These are phyloP conservation scores for Fragum whitleyi DNA, from an alignment of 2,888 invertebrate species.

Conservation along the genomic window DNA sequence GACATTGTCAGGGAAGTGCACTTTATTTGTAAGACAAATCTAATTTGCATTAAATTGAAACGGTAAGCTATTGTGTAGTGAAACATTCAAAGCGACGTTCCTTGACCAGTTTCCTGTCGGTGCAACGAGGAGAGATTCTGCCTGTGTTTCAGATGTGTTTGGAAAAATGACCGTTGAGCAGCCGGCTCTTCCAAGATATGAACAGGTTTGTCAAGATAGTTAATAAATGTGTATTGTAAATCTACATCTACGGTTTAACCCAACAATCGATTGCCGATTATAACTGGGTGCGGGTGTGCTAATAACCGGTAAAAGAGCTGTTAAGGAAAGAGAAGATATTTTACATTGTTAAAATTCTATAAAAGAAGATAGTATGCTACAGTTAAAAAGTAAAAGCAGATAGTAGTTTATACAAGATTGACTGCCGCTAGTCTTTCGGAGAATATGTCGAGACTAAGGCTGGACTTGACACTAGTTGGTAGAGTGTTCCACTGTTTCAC, in stretches of 20 bases:
- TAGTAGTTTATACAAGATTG: no score
- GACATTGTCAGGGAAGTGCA: background rate
- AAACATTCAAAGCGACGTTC: background rate
- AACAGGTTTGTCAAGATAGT: no score
- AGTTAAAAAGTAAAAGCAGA: no score
- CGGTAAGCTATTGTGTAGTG: background rate
- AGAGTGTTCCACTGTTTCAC: no score
- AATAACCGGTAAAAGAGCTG: no score
- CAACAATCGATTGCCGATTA: background rate
- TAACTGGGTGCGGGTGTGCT: no score
- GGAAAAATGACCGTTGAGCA: conserved; percentile 70
- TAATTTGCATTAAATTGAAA: background rate
- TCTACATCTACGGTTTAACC: background rate
- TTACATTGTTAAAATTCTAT: no score
- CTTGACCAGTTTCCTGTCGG: background rate
- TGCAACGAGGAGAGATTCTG: background rate
- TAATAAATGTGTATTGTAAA: background rate
- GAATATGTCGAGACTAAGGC: no score
- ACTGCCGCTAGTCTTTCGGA: no score
- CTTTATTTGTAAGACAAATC: background rate
- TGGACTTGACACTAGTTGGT: no score
- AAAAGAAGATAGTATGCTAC: no score
- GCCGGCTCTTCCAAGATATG: conserved; percentile 65
- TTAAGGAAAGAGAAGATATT: no score
- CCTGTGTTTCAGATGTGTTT: background rate